Evolutionary conservation across 1,140 invertebrate species (phyloP).

Genomic region (Orius insidiosus): DNA sequence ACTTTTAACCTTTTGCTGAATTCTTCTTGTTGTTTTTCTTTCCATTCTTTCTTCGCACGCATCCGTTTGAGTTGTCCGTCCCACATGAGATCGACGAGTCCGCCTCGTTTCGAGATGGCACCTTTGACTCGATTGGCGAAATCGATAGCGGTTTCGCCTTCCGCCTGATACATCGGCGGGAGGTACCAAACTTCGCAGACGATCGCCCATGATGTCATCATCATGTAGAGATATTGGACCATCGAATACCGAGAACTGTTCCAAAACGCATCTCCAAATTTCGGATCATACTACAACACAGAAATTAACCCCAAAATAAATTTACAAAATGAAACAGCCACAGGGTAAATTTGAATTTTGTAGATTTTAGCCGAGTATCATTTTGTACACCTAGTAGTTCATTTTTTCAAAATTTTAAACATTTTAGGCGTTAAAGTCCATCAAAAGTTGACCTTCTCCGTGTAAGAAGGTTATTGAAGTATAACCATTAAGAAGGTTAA

Average conservation of each 20-base stretch:
- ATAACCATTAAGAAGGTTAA: too few species aligned
- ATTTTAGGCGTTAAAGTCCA: too few species aligned
- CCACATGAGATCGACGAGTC: slow-evolving; percentile 91
- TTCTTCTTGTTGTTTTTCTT: slow-evolving; percentile 79
- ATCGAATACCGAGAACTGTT: slow-evolving; percentile 86
- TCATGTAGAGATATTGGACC: slow-evolving; percentile 89
- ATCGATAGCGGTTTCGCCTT: slow-evolving; percentile 69
- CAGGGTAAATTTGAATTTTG: slow-evolving; percentile 20
- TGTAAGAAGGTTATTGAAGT: too few species aligned
- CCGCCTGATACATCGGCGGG: slow-evolving; percentile 70
- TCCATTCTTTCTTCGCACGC: slow-evolving; percentile 85
- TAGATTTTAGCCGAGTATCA: too few species aligned
- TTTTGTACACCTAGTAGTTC: too few species aligned
- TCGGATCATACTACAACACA: slow-evolving; percentile 83
- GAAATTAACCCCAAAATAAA: slow-evolving; percentile 10
- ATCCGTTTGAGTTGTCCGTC: slow-evolving; percentile 85
- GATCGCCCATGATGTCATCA: slow-evolving; percentile 99
- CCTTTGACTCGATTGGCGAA: slow-evolving; percentile 93
- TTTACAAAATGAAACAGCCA: slow-evolving; percentile 3
- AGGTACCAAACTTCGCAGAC: slow-evolving; percentile 99
- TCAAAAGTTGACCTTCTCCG: too few species aligned
- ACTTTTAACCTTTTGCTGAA: slow-evolving; percentile 76
- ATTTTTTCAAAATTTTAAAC: too few species aligned
- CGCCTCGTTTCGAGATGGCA: slow-evolving; percentile 80
- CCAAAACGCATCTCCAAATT: slow-evolving; percentile 98